Conservation (phyloP, 2,797 vertebrate species). For the Scleropages formosus region DNA sequence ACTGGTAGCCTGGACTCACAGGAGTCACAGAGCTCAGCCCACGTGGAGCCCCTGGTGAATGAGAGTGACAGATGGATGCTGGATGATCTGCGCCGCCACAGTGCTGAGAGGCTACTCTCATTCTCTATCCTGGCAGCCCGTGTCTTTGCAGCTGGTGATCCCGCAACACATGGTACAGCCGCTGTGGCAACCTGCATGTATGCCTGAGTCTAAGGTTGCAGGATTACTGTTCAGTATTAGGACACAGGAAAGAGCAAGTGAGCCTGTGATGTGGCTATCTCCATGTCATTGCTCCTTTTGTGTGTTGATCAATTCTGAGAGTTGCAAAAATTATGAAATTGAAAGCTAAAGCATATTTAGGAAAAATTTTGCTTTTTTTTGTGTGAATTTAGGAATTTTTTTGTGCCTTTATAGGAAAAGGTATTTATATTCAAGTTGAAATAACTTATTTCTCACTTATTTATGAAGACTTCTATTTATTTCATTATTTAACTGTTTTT, state of each 20-base stretch:
- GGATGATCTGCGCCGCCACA: constrained; percentile 50
- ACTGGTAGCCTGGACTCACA: background rate
- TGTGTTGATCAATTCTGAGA: background rate
- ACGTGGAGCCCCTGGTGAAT: background rate
- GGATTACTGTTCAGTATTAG: constrained; percentile 24
- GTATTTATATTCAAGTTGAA: constrained; percentile 41
- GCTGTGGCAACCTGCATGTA: constrained; percentile 37
- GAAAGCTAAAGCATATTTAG: background rate
- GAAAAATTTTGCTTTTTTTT: constrained; percentile 4
- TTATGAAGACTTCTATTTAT: constrained; percentile 34
- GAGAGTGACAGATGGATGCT: constrained; percentile 19
- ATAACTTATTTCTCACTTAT: constrained; percentile 53
- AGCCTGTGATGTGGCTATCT: background rate
- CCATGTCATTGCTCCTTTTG: background rate
- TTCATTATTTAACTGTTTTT: background rate
- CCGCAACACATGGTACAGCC: constrained; percentile 40
- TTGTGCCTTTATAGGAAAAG: background rate
- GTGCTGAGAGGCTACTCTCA: constrained; percentile 65
- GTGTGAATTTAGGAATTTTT: constrained; percentile 11
- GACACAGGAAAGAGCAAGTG: background rate
- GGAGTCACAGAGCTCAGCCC: background rate
- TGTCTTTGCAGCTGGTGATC: constrained; percentile 62
- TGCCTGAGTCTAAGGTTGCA: background rate
- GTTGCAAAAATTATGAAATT: background rate
- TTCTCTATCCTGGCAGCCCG: constrained; percentile 70